phyloP scores from a whole-genome alignment of 2,888 invertebrate species.

The Andrena bucephala region DNA sequence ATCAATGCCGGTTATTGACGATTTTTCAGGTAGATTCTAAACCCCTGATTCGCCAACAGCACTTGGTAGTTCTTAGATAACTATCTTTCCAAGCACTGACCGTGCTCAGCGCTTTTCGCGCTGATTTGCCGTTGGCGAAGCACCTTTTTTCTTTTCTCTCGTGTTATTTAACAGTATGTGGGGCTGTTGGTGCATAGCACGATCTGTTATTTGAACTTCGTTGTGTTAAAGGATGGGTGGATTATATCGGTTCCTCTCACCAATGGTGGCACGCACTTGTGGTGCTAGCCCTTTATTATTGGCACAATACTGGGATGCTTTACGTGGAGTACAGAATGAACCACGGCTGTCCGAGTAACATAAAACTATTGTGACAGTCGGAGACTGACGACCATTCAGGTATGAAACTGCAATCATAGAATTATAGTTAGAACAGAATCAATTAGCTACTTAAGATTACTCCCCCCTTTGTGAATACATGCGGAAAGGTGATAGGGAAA shows the following conservation, averaged over 20 bases:
- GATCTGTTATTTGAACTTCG: background rate
- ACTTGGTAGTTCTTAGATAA: no score
- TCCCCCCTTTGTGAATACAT: no score
- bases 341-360: slow-evolving; percentile 90
- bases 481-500: no score
- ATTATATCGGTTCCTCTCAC: slow-evolving; percentile 97
- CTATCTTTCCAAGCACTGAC: no score
- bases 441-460: no score
- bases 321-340: slow-evolving; percentile 93
- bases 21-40: no score
- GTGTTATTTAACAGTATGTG: background rate
- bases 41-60: no score
- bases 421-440: no score
- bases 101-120: no score
- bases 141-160: background rate
- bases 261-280: slow-evolving; percentile 99
- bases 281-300: slow-evolving; percentile 95
- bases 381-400: slow-evolving; percentile 86
- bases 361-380: slow-evolving; percentile 88
- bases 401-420: slow-evolving; percentile 65
- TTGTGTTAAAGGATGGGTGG: slow-evolving; percentile 89
- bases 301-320: slow-evolving; percentile 96
- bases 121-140: no score
- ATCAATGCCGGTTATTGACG: no score
- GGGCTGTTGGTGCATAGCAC: background rate